Conservation (phyloP, 2,797 vertebrate genomes). For the Argyrosomus regius region DNA sequence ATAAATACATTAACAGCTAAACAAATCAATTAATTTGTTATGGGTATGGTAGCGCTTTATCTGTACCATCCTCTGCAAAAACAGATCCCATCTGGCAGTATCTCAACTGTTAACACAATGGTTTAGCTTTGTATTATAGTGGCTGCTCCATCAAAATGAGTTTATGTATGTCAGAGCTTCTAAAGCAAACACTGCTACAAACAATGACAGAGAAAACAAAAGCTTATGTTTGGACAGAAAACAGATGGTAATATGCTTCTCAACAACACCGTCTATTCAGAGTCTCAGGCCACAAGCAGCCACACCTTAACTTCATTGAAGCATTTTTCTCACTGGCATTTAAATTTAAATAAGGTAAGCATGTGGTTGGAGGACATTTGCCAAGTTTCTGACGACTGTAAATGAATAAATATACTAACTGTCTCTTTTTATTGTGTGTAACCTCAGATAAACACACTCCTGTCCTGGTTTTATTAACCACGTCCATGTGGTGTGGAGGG, state of each 20-base stretch:
- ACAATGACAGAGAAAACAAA: slow-evolving; percentile 46
- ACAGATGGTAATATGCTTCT: slow-evolving; percentile 33
- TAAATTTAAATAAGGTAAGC: neutral
- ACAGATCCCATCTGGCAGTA: slow-evolving; percentile 11
- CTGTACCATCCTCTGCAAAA: neutral
- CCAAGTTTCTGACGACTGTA: neutral
- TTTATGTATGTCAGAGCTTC: slow-evolving; percentile 19
- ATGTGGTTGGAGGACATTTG: neutral
- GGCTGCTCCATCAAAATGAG: slow-evolving; percentile 27
- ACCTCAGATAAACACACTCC: slow-evolving; percentile 10
- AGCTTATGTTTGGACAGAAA: slow-evolving; percentile 49
- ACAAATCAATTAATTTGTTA: neutral
- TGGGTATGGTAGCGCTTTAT: neutral
- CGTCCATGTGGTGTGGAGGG: slow-evolving; percentile 33
- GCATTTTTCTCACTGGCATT: too few species aligned
- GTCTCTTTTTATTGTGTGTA: slow-evolving; percentile 11
- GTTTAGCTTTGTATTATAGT: slow-evolving; percentile 23
- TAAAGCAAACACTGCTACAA: slow-evolving; percentile 44
- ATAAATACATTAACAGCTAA: neutral
- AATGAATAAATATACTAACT: neutral
- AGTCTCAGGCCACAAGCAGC: neutral
- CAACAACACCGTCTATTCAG: slow-evolving; percentile 18
- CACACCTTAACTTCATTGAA: neutral
- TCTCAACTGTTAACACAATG: slow-evolving; percentile 26
- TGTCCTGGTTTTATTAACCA: slow-evolving; percentile 32